Percentiles rank a stretch among this genome's conserved stretches.
These are phyloP conservation scores for Drosophila leontia DNA, from an alignment of 1,140 invertebrate species.

Conservation along the genomic window DNA sequence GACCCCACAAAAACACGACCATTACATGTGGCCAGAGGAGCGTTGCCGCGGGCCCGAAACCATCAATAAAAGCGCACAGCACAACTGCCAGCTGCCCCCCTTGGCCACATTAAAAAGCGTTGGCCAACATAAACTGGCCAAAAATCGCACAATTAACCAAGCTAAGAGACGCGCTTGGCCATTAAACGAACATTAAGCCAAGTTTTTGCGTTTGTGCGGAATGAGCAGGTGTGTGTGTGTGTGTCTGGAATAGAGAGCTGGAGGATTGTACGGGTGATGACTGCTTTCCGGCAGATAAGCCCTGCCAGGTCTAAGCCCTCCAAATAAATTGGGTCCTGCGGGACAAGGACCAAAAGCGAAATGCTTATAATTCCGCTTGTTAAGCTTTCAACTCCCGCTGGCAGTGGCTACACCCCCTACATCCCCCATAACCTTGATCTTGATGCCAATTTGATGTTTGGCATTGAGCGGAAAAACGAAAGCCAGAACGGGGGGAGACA, in stretches of 20 bases:
- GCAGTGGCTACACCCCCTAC: background rate
- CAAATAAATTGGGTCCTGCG: constrained; percentile 50
- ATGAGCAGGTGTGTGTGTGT: background rate
- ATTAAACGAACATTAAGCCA: constrained; percentile 71
- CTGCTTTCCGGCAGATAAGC: constrained; percentile 60
- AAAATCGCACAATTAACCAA: constrained; percentile 78
- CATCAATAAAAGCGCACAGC: constrained; percentile 70
- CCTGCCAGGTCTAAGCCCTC: constrained; percentile 41
- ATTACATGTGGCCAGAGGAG: constrained; percentile 78
- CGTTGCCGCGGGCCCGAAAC: constrained; percentile 54
- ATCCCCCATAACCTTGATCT: constrained; percentile 59
- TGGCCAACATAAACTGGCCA: constrained; percentile 70
- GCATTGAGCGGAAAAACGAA: constrained; percentile 25
- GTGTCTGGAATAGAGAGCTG: background rate
- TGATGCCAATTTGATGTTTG: constrained; percentile 75
- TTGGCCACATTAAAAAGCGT: constrained; percentile 64
- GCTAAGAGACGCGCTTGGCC: constrained; percentile 50
- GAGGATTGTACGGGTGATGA: constrained; percentile 16
- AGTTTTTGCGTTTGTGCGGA: constrained; percentile 17
- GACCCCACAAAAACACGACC: constrained; percentile 67
- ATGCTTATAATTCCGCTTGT: constrained; percentile 34
- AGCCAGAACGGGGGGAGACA: no score
- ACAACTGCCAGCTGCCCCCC: constrained; percentile 19
- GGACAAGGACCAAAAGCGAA: constrained; percentile 17
- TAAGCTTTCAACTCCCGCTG: constrained; percentile 35